Evolutionary conservation across 2,797 vertebrate species (phyloP), one percentile per base, ranked within the genome.

Genomic region (Leptoclinus maculatus): DNA sequence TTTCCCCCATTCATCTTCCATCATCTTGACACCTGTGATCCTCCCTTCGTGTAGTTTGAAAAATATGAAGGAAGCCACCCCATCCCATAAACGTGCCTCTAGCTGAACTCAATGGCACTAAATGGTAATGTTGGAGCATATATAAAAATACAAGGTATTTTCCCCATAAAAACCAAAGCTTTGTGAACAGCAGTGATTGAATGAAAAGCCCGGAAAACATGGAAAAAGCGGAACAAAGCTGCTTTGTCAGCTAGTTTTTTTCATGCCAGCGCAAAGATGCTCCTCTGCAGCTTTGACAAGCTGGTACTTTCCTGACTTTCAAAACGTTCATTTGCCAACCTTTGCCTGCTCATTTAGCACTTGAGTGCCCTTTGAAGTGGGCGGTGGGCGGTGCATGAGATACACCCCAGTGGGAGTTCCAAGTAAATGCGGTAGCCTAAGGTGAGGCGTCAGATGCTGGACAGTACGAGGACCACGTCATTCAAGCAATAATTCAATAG

Each of bases 1-100:
- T 83, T 53, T 32, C 39, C 65, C 58, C 25, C 41, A 65, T 74
- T 85, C 12, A 4, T 83, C 54, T 54, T 83, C 63, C 70, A 80
- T 85, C 80, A 80, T 84, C 60, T 58, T 71, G 78, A 84, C 74
- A 82, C 78, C 45, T 16, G 14, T 57, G 71, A 68, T 85, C 80
- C 67, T 89, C 71, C 83, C 73, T 74, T 6, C 25, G 12, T 72
- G 43, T 57, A 66, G 57, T 60, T 78, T 41, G 21, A 75, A 74
- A 81, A 74, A 79, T 89, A 88, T 89, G 76, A 86, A 75, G 27
- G 72, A 74, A 82, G 56, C 73, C 73, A 36, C 41, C 60, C 47
- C 23, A 41, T 76, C 78, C 63, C 43, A 79, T 72, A 77, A 90
- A 89, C 51, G 83, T 43, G 74, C 62, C 41, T 84, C 19, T 39